These are phyloP conservation scores for Andrena hattorfiana DNA, from an alignment of 2,888 invertebrate species.

Conservation along the genomic window DNA sequence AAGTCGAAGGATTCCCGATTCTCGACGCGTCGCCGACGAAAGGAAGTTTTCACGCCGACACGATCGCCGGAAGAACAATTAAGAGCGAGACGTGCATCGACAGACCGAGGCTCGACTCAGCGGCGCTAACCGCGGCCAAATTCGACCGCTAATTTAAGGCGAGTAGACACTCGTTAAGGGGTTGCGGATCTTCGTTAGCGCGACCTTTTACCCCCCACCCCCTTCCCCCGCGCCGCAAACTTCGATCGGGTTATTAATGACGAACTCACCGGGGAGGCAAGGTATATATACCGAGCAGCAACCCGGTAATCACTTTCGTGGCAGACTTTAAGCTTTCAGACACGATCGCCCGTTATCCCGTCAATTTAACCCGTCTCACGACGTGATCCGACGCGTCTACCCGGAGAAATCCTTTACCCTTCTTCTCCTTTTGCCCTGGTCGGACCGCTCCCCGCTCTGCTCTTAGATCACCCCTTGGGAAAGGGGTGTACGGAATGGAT, in stretches of 20 bases:
- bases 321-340: constrained; percentile 71
- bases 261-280: constrained; percentile 35
- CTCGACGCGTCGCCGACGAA: background rate
- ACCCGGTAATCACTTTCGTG: constrained; percentile 71
- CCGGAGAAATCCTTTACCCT: constrained; percentile 45
- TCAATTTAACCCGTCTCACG: constrained; percentile 70
- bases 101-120: background rate
- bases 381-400: constrained; percentile 63
- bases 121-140: constrained; percentile 21
- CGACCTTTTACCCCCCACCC: constrained; percentile 54
- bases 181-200: constrained; percentile 66
- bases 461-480: constrained; percentile 20
- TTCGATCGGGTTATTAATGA: constrained; percentile 72
- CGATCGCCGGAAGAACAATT: constrained; percentile 36
- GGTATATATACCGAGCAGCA: constrained; percentile 48
- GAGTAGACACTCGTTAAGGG: constrained; percentile 65
- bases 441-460: background rate
- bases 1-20: background rate
- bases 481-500: constrained; percentile 40
- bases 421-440: constrained; percentile 25
- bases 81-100: constrained; percentile 28
- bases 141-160: constrained; percentile 55
- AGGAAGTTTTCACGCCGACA: background rate
- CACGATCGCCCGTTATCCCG: constrained; percentile 70
- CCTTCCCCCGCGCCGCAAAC: constrained; percentile 34